A percentile compares a stretch with the other conserved stretches of the same genome.
Conservation (phyloP, 2,888 invertebrate species). For the Parelbella ahira region DNA sequence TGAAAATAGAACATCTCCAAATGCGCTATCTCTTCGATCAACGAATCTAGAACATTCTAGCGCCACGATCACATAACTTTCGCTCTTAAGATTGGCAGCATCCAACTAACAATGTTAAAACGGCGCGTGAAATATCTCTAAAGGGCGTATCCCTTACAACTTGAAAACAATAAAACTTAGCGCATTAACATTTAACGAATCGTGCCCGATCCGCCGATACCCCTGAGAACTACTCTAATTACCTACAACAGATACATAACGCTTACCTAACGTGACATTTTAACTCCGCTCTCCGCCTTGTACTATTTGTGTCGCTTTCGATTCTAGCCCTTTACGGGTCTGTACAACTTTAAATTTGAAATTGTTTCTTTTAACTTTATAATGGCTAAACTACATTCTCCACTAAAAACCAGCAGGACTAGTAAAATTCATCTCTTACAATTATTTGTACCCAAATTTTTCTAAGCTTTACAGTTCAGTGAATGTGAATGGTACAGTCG, state of each 20-base stretch:
- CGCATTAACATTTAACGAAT: conserved; percentile 33
- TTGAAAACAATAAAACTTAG: conserved; percentile 24
- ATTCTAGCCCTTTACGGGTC: too few relatives aligned
- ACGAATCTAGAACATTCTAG: conserved; percentile 4
- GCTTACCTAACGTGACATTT: conserved; percentile 36
- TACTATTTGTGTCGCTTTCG: conserved; percentile 9
- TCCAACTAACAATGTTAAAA: conserved; percentile 20
- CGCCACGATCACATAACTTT: conserved; percentile 20
- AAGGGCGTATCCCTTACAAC: conserved; percentile 16
- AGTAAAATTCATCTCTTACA: too few relatives aligned
- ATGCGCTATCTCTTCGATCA: conserved; percentile 11
- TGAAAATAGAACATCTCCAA: too few relatives aligned
- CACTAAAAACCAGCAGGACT: too few relatives aligned
- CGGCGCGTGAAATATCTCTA: conserved; percentile 24
- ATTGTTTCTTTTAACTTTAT: too few relatives aligned
- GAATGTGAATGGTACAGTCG: too few relatives aligned
- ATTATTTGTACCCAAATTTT: too few relatives aligned
- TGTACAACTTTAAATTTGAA: too few relatives aligned
- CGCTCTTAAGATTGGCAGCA: conserved; percentile 14
- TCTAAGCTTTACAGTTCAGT: too few relatives aligned
- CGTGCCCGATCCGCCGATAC: conserved; percentile 41
- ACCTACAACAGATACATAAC: conserved; percentile 41
- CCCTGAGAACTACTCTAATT: conserved; percentile 54
- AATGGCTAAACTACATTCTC: too few relatives aligned
- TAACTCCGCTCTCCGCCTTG: conserved; percentile 19